A percentile compares a stretch with the other conserved stretches of the same genome.
Conservation (phyloP, 92 coral and sea anemone genomes). For the Hydrozoanthus gracilis region DNA sequence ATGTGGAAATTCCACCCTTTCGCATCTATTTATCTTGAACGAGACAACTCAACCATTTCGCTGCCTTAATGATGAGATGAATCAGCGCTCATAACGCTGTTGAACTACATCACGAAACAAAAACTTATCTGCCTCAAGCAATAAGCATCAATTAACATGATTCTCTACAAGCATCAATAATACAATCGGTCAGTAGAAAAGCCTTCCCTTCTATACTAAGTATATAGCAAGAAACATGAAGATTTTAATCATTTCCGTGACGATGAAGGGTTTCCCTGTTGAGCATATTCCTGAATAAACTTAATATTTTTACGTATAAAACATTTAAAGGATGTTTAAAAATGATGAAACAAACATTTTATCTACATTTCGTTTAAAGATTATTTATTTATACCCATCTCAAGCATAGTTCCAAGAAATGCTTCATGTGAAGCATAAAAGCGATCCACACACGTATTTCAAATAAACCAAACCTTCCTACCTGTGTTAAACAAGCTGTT, state of each 20-base stretch:
- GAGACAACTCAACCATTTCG: slow-evolving; percentile 18
- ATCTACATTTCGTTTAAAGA: background rate
- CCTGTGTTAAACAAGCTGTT: background rate
- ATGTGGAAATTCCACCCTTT: background rate
- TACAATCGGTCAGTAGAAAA: slow-evolving; percentile 1
- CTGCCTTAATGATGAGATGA: background rate
- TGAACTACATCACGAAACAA: slow-evolving; percentile 26
- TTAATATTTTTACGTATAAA: background rate
- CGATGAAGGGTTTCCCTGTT: background rate
- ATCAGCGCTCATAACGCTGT: background rate
- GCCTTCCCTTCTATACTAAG: background rate
- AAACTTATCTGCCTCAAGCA: slow-evolving; percentile 35
- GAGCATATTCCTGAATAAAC: background rate
- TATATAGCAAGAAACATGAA: background rate
- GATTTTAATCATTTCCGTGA: background rate
- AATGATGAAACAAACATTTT: no score
- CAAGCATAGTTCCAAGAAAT: background rate
- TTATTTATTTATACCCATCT: background rate
- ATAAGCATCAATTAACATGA: slow-evolving; percentile 30
- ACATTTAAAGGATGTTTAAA: no score
- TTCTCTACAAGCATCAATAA: slow-evolving; percentile 14
- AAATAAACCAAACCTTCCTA: background rate
- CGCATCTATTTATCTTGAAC: slow-evolving; percentile 4
- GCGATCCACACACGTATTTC: background rate
- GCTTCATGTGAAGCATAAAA: background rate